Percentiles rank a stretch among this genome's conserved stretches.
Conservation (phyloP, 2,888 invertebrate genomes). For the Synanthedon myopaeformis region DNA sequence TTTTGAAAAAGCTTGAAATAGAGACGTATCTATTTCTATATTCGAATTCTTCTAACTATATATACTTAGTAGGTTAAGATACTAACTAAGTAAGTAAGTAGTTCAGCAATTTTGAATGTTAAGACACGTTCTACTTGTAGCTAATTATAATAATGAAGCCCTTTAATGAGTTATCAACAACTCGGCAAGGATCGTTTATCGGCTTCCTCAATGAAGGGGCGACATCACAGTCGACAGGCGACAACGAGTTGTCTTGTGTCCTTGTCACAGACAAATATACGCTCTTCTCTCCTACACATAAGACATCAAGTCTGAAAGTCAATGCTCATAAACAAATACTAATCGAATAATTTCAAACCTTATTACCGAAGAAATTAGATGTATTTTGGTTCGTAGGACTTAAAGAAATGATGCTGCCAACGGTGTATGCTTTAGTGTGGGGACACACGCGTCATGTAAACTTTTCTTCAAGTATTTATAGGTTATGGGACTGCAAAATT, state of each 20-base stretch:
- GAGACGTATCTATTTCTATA: too few species aligned
- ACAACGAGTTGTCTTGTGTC: neutral
- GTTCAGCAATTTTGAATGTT: too few species aligned
- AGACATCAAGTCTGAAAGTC: too few species aligned
- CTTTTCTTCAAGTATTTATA: too few species aligned
- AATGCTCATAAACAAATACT: neutral
- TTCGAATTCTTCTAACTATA: too few species aligned
- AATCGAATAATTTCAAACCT: neutral
- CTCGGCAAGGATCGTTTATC: neutral
- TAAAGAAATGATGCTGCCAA: neutral
- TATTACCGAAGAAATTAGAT: neutral
- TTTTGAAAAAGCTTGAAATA: too few species aligned
- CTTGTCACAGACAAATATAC: neutral
- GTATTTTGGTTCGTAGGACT: neutral
- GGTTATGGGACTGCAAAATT: too few species aligned
- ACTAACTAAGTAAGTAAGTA: too few species aligned
- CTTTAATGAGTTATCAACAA: neutral
- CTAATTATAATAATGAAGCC: neutral
- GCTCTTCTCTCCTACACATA: neutral
- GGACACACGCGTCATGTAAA: conserved; percentile 1
- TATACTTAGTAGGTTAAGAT: too few species aligned
- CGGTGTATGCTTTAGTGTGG: neutral
- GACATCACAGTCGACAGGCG: neutral
- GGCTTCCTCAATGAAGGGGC: neutral
- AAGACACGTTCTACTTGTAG: too few species aligned